phyloP scores from a whole-genome alignment of 2,888 invertebrate species.

The Chironomus tentans region DNA sequence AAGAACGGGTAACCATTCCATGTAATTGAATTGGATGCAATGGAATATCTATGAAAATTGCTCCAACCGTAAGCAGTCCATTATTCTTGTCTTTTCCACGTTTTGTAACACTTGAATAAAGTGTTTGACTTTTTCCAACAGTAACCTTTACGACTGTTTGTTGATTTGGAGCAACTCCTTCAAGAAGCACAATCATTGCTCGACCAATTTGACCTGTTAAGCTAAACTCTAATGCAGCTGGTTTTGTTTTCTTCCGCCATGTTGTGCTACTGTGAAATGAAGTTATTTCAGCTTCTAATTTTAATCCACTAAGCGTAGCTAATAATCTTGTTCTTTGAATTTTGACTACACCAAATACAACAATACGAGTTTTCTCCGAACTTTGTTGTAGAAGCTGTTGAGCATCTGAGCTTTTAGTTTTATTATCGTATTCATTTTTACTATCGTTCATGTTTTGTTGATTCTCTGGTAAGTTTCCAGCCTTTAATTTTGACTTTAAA shows the following conservation, averaged over 20 bases:
- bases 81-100: slow-evolving; percentile 70
- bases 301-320: slow-evolving; percentile 86
- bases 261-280: slow-evolving; percentile 85
- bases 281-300: slow-evolving; percentile 88
- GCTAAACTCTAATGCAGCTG: slow-evolving; percentile 64
- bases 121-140: slow-evolving; percentile 83
- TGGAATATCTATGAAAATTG: slow-evolving; percentile 89
- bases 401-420: slow-evolving; percentile 40
- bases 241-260: slow-evolving; percentile 74
- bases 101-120: slow-evolving; percentile 77
- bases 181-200: slow-evolving; percentile 83
- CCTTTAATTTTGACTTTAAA: slow-evolving; percentile 52
- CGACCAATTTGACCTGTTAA: slow-evolving; percentile 83
- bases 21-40: slow-evolving; percentile 97
- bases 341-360: slow-evolving; percentile 79
- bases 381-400: slow-evolving; percentile 37
- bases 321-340: slow-evolving; percentile 78
- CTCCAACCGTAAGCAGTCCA: slow-evolving; percentile 75
- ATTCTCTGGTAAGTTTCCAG: slow-evolving; percentile 42
- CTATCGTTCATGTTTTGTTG: too few relatives aligned
- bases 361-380: slow-evolving; percentile 61
- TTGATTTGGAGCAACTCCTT: slow-evolving; percentile 81
- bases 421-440: slow-evolving; percentile 45
- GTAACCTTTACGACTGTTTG: slow-evolving; percentile 92
- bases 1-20: slow-evolving; percentile 95